Evolutionary conservation across 2,888 invertebrate genomes (phyloP).

Genomic region (Tachystola acroxantha): DNA sequence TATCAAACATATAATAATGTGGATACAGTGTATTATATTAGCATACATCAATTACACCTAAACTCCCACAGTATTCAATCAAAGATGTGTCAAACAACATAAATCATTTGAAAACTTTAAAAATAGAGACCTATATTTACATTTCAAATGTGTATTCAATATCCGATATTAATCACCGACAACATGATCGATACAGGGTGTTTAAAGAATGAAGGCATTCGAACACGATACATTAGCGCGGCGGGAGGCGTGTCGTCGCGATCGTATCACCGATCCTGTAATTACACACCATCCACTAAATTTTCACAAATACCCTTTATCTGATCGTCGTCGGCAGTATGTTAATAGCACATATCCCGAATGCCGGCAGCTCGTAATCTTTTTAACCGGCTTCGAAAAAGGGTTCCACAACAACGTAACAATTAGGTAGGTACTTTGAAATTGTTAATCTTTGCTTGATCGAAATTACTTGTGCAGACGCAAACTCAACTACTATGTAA

Average conservation of each 20-base stretch:
- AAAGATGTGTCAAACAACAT: background rate
- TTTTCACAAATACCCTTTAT: constrained; percentile 65
- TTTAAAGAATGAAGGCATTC: constrained; percentile 25
- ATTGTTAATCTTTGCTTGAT: too few species aligned
- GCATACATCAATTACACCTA: too few species aligned
- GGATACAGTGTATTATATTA: too few species aligned
- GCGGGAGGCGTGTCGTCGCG: constrained; percentile 50
- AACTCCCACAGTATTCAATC: too few species aligned
- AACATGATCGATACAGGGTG: constrained; percentile 25
- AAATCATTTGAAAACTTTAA: background rate
- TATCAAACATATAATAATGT: too few species aligned
- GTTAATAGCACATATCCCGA: constrained; percentile 65
- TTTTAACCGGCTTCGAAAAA: too few species aligned
- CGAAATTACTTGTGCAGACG: too few species aligned
- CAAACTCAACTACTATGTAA: too few species aligned
- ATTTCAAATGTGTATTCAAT: constrained; percentile 16
- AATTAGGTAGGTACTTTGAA: too few species aligned
- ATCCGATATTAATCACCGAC: constrained; percentile 12
- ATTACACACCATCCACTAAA: constrained; percentile 66
- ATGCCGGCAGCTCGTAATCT: constrained; percentile 47
- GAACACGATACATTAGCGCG: constrained; percentile 34
- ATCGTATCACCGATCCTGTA: constrained; percentile 53
- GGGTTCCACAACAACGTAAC: too few species aligned
- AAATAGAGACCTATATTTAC: constrained; percentile 6
- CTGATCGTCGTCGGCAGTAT: constrained; percentile 56